A percentile compares a stretch with the other conserved stretches of the same genome.
These are phyloP conservation scores for Dendrolimus punctatus DNA, from an alignment of 1,140 invertebrate species.

Conservation along the genomic window DNA sequence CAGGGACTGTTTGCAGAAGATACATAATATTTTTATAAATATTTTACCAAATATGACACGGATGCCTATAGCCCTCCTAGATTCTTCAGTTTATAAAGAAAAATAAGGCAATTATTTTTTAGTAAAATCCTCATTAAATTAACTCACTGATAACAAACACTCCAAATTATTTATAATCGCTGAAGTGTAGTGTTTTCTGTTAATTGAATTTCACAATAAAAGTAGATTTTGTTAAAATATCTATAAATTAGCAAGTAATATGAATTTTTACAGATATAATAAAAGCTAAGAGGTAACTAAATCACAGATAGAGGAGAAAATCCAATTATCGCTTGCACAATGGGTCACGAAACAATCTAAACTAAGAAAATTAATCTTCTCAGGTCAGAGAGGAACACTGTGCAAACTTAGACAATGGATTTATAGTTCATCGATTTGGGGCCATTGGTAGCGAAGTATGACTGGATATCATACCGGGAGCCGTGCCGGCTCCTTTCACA, in stretches of 20 bases:
- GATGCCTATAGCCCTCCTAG: too few species aligned
- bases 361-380: slow-evolving; percentile 72
- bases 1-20: too few species aligned
- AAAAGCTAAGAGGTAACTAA: slow-evolving; percentile 52
- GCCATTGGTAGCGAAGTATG: slow-evolving; percentile 47
- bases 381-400: slow-evolving; percentile 60
- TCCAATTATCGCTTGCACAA: slow-evolving; percentile 69
- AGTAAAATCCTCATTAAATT: too few species aligned
- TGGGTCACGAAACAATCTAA: slow-evolving; percentile 69
- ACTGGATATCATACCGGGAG: slow-evolving; percentile 20
- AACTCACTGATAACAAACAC: too few species aligned
- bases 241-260: background rate
- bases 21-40: too few species aligned
- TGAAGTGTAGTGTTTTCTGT: too few species aligned
- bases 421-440: slow-evolving; percentile 68
- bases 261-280: slow-evolving; percentile 30
- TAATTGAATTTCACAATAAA: too few species aligned
- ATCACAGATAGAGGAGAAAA: slow-evolving; percentile 62
- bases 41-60: too few species aligned
- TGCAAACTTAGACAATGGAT: slow-evolving; percentile 69
- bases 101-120: too few species aligned
- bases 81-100: too few species aligned
- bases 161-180: too few species aligned
- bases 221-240: too few species aligned
- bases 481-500: slow-evolving; percentile 7